These are phyloP conservation scores for Dendrolimus punctatus DNA, from an alignment of 1,140 invertebrate genomes.

Conservation along the genomic window DNA sequence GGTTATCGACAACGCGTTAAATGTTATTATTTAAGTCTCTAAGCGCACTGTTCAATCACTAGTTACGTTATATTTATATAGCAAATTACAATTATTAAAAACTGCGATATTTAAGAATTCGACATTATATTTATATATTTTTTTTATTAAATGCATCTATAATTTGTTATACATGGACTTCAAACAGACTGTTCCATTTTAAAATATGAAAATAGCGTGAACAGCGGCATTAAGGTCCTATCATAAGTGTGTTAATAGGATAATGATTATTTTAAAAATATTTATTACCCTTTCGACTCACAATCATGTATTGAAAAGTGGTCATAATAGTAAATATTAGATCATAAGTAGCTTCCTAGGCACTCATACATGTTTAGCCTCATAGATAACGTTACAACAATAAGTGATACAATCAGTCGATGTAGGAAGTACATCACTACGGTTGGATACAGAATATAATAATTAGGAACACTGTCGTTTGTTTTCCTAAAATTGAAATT, in stretches of 20 bases:
- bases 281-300: constrained; percentile 59
- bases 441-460: constrained; percentile 14
- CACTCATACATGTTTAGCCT: constrained; percentile 60
- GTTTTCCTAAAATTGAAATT: constrained; percentile 9
- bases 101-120: too few species aligned
- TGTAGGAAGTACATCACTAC: constrained; percentile 25
- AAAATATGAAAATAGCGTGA: constrained; percentile 41
- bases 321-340: constrained; percentile 53
- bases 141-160: constrained; percentile 30
- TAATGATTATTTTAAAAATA: constrained; percentile 31
- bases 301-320: constrained; percentile 58
- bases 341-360: constrained; percentile 67
- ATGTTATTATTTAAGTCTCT: constrained; percentile 36
- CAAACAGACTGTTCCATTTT: constrained; percentile 31
- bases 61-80: constrained; percentile 32
- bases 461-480: constrained; percentile 19
- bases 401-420: constrained; percentile 26
- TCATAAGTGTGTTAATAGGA: constrained; percentile 40
- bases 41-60: constrained; percentile 52
- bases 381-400: constrained; percentile 25
- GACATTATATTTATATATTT: too few species aligned
- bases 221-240: constrained; percentile 35
- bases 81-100: constrained; percentile 29
- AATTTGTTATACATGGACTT: constrained; percentile 34
- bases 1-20: constrained; percentile 43